These are phyloP conservation scores for Oscheius onirici DNA, from an alignment of 2,888 invertebrate genomes.

Conservation along the genomic window DNA sequence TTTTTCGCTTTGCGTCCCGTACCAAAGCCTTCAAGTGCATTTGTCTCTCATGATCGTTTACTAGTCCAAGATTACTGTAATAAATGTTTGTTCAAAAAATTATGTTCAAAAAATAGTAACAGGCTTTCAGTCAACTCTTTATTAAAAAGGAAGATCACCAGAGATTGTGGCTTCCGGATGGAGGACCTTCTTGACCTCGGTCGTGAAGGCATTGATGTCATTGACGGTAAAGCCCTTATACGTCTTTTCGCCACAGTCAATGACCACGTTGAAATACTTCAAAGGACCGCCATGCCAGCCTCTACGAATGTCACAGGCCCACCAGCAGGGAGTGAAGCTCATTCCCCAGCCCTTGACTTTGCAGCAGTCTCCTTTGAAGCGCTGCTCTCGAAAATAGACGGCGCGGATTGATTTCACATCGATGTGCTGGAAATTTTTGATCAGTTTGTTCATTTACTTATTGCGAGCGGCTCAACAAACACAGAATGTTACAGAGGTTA, in stretches of 20 bases:
- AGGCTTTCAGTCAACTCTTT: too few relatives aligned
- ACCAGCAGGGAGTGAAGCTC: slow-evolving; percentile 37
- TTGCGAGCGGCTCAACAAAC: neutral
- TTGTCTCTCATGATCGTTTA: neutral
- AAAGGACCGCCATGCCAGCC: neutral
- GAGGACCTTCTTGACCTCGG: slow-evolving; percentile 12
- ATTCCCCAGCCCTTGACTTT: slow-evolving; percentile 40
- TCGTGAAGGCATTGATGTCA: slow-evolving; percentile 19
- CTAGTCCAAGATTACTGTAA: too few relatives aligned
- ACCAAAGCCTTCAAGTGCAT: neutral
- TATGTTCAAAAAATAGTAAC: too few relatives aligned
- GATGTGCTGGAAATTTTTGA: slow-evolving; percentile 6
- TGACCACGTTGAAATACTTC: slow-evolving; percentile 30
- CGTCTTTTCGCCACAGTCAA: slow-evolving; percentile 32
- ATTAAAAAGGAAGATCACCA: slow-evolving; percentile 13
- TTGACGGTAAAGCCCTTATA: slow-evolving; percentile 34
- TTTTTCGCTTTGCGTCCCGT: neutral
- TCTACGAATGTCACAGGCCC: slow-evolving; percentile 38
- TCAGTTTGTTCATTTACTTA: neutral
- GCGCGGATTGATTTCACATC: slow-evolving; percentile 29
- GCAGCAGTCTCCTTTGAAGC: neutral
- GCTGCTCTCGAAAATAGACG: slow-evolving; percentile 29
- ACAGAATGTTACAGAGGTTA: too few relatives aligned
- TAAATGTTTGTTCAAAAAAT: too few relatives aligned
- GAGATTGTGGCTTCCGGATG: slow-evolving; percentile 21